Evolutionary conservation across 2,113 vertebrate species (phyloP).

Genomic region (Chascanopsetta lugubris): DNA sequence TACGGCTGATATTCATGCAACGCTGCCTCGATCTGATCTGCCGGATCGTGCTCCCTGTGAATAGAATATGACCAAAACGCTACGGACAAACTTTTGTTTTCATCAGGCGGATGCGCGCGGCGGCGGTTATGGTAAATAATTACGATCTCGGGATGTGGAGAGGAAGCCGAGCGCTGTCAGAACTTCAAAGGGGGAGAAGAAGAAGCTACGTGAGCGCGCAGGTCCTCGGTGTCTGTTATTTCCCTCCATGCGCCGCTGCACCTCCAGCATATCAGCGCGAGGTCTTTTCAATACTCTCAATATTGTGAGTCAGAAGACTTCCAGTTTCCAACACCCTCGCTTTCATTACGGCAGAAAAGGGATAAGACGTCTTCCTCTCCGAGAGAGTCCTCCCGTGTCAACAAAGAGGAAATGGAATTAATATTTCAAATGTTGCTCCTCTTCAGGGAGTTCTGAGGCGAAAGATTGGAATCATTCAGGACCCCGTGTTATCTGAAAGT

Average conservation of each 20-base stretch:
- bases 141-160: constrained; percentile 50
- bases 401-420: constrained; percentile 60
- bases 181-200: constrained; percentile 69
- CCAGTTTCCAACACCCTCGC: constrained; percentile 51
- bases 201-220: constrained; percentile 50
- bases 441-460: constrained; percentile 23
- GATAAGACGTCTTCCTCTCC: constrained; percentile 27
- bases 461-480: constrained; percentile 40
- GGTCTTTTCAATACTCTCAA: constrained; percentile 63
- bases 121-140: constrained; percentile 68
- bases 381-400: constrained; percentile 41
- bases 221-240: constrained; percentile 61
- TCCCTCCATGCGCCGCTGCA: constrained; percentile 46
- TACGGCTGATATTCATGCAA: constrained; percentile 70
- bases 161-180: constrained; percentile 60
- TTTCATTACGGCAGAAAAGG: constrained; percentile 46
- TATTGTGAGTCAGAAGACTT: constrained; percentile 61
- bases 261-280: constrained; percentile 67
- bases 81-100: constrained; percentile 60
- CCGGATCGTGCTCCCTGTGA: constrained; percentile 54
- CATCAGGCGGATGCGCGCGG: constrained; percentile 37
- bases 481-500: constrained; percentile 44
- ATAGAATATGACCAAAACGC: constrained; percentile 59
- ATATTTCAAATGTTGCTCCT: constrained; percentile 52
- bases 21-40: constrained; percentile 65